Conservation (phyloP, 2,888 invertebrate species). For the Gonocerus acuteangulatus region DNA sequence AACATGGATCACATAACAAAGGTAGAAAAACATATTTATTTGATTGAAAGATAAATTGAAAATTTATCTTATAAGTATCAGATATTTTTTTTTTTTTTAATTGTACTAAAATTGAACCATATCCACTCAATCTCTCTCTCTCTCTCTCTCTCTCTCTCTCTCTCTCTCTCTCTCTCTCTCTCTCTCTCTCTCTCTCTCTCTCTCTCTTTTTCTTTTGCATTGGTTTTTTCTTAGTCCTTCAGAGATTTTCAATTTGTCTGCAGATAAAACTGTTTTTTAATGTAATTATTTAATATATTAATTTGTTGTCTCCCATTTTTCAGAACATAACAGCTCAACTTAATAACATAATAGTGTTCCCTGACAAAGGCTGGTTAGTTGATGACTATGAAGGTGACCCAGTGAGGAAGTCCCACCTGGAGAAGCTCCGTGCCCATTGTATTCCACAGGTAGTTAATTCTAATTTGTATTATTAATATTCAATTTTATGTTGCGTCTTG, state of each 20-base stretch:
- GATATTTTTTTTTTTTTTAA: slow-evolving; percentile 8
- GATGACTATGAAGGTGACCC: slow-evolving; percentile 54
- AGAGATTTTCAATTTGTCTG: too few species aligned
- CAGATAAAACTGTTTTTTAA: too few species aligned
- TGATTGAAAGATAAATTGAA: background rate
- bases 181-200: too few species aligned
- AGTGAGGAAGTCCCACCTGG: slow-evolving; percentile 61
- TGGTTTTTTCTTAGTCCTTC: too few species aligned
- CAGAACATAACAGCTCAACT: slow-evolving; percentile 68
- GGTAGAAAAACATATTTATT: too few species aligned
- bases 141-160: too few species aligned
- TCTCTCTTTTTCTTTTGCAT: too few species aligned
- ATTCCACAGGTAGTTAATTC: slow-evolving; percentile 65
- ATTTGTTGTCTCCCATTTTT: slow-evolving; percentile 14
- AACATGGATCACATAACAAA: slow-evolving; percentile 41
- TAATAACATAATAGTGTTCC: slow-evolving; percentile 80
- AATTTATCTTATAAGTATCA: background rate
- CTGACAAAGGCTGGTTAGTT: slow-evolving; percentile 82
- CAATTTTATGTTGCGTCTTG: background rate
- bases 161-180: too few species aligned
- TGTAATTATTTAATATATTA: background rate
- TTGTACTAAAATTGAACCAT: background rate
- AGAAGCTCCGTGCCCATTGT: slow-evolving; percentile 67
- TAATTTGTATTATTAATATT: background rate
- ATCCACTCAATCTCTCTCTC: too few species aligned